These are phyloP conservation scores for Microtus richardsoni DNA, from an alignment of 2,113 vertebrate genomes.

Conservation along the genomic window DNA sequence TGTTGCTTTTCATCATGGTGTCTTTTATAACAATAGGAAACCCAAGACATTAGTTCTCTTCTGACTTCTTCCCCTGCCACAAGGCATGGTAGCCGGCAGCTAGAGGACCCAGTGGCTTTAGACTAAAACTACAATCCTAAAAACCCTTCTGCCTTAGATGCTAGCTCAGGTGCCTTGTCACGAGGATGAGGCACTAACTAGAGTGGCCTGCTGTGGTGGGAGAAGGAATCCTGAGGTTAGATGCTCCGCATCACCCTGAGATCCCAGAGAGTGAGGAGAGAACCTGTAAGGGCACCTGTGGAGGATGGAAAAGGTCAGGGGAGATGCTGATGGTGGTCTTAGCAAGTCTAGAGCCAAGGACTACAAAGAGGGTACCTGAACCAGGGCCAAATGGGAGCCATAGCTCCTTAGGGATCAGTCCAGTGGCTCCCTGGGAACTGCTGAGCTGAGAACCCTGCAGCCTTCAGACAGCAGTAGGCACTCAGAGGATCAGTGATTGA, in stretches of 20 bases:
- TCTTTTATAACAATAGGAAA: background rate
- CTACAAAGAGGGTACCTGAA: background rate
- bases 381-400: background rate
- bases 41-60: too few species aligned
- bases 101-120: background rate
- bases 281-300: background rate
- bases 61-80: background rate
- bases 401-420: background rate
- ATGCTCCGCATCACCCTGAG: background rate
- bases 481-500: background rate
- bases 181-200: background rate
- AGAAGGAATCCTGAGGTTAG: background rate
- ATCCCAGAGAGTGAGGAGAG: background rate
- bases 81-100: too few species aligned
- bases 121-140: background rate
- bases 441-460: background rate
- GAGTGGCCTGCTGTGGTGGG: background rate
- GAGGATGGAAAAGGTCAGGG: background rate
- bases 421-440: background rate
- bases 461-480: background rate
- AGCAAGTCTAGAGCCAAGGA: background rate
- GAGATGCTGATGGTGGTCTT: background rate
- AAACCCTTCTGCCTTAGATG: background rate
- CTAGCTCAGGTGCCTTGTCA: background rate
- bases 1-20: background rate